phyloP scores from a whole-genome alignment of 2,797 vertebrate species.

The Merluccius polli region DNA sequence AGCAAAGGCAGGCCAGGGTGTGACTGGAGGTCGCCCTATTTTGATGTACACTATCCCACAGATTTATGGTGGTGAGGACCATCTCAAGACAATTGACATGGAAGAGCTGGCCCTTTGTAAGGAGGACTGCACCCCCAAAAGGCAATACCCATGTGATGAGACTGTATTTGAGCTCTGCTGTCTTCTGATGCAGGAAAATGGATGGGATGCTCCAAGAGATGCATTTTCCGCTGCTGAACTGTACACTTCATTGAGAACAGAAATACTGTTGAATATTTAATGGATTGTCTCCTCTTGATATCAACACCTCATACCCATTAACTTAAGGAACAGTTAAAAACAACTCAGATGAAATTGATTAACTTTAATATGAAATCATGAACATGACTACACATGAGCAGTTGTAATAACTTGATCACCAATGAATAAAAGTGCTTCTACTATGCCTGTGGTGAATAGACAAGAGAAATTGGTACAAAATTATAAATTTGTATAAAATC shows the following conservation, averaged over 20 bases:
- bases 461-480: too few relatives aligned
- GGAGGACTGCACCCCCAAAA: slow-evolving; percentile 24
- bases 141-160: slow-evolving; percentile 30
- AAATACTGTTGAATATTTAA: background rate
- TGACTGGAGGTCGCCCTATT: slow-evolving; percentile 9
- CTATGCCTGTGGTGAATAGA: too few relatives aligned
- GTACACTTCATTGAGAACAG: slow-evolving; percentile 10
- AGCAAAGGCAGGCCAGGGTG: background rate
- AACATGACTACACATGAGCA: too few relatives aligned
- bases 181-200: slow-evolving; percentile 30
- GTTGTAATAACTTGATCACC: too few relatives aligned
- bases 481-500: too few relatives aligned
- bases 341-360: too few relatives aligned
- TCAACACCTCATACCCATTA: too few relatives aligned
- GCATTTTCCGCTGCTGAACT: slow-evolving; percentile 24
- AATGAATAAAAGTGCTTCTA: too few relatives aligned
- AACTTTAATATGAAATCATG: too few relatives aligned
- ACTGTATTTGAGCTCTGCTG: slow-evolving; percentile 28
- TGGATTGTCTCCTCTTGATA: too few relatives aligned
- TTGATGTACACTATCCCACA: slow-evolving; percentile 10
- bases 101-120: slow-evolving; percentile 24
- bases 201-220: slow-evolving; percentile 20
- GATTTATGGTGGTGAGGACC: slow-evolving; percentile 8
- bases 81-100: background rate
- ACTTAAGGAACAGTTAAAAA: too few relatives aligned